Evolutionary conservation across 2,113 vertebrate species (phyloP), one percentile per base, ranked within the genome.

Genomic region (Myiagra hebetior): DNA sequence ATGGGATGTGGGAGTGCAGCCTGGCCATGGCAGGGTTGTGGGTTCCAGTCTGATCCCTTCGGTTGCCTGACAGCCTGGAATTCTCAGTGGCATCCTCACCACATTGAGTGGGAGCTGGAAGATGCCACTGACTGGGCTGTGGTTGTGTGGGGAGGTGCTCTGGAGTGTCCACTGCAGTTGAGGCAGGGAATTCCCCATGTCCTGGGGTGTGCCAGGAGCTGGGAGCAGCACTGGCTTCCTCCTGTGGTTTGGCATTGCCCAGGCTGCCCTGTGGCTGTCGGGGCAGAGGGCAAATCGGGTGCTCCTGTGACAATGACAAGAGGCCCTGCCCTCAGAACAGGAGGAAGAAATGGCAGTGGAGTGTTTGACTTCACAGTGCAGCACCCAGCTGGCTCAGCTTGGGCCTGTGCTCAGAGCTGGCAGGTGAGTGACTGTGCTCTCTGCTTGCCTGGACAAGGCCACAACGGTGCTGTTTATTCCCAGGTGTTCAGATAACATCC

Each of bases 1-100:
- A 7, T 0, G 16, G 24, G 10, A 24, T 15, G 42, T 69, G 46
- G 22, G 37, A 24, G 24, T 0, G 0, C 10, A 9, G 30, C 16
- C 31, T 27, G 63, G 55, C n/a, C 18, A 0, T 14, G 30, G 46
- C 30, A 4, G 37, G 37, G 8, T 37, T 1, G 1, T 1, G 50
- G 47, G 18, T 63, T 84, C 73, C 11, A 18, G 17, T n/a, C 31
- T 18, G n/a, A 18, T 13, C 2, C 2, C 9, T 19, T 17, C 21
- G 24, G 35, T 60, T 80, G 21, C 31, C 28, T n/a, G 28, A 35
- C 72, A 62, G 83, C 50, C 63, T 64, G 16, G 37, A 49, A 27
- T 23, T 69, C 47, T 62, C 47, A 4, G 24, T 6, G 33, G 2
- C 27, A 22, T 57, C 37, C 52, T 64, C 4, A 0, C 33, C 22